Percentiles rank a stretch among this genome's conserved stretches.
These are phyloP conservation scores for Carollia perspicillata DNA, from an alignment of 2,113 vertebrate genomes.

Conservation along the genomic window DNA sequence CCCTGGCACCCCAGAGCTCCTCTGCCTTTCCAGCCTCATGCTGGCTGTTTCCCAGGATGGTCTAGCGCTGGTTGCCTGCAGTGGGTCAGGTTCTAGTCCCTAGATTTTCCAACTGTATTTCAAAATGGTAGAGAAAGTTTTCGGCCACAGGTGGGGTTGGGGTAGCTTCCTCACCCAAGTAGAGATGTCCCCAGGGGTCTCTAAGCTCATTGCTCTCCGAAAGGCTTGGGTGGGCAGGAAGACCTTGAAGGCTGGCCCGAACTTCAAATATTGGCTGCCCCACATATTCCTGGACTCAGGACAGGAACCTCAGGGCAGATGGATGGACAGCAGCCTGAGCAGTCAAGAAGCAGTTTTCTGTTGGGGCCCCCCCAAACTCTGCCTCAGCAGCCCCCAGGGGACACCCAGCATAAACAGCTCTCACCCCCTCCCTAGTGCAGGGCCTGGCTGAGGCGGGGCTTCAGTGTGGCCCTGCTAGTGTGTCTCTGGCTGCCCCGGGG, in stretches of 20 bases:
- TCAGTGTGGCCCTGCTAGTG: not conserved
- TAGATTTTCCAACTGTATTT: not conserved
- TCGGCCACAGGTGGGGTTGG: not conserved
- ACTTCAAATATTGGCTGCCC: not conserved
- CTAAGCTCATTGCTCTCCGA: not conserved
- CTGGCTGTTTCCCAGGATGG: not conserved
- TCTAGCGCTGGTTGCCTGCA: not conserved
- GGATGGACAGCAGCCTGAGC: not conserved
- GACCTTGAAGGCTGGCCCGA: not conserved
- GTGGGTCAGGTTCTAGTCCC: not conserved
- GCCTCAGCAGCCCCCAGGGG: not conserved
- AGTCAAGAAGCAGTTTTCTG: not conserved
- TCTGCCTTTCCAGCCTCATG: not conserved
- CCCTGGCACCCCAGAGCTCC: not conserved
- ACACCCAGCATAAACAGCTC: not conserved
- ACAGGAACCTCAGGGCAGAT: not conserved
- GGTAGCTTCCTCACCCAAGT: not conserved
- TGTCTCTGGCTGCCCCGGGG: not conserved
- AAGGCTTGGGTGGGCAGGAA: not conserved
- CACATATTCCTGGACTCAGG: not conserved
- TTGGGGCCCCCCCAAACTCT: not conserved
- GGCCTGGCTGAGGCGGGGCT: not conserved
- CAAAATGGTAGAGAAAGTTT: not conserved
- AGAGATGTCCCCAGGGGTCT: not conserved
- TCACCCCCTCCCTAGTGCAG: too few relatives aligned